Percentiles rank a stretch among this genome's conserved stretches.
Evolutionary conservation across 2,888 invertebrate species (phyloP).

Genomic region (Zaprionus bogoriensis): DNA sequence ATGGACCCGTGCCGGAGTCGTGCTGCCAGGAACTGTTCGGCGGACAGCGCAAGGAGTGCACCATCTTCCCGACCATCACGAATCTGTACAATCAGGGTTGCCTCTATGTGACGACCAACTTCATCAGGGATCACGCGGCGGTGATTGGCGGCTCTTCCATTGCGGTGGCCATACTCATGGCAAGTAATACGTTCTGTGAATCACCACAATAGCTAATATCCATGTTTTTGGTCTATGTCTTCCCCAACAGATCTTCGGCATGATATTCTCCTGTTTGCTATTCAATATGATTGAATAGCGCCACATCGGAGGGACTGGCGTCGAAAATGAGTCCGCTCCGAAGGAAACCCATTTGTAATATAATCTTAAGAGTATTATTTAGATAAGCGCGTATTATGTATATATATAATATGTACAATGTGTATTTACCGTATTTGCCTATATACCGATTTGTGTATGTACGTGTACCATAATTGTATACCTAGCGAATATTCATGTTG

Average conservation of each 20-base stretch:
- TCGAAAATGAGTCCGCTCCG: not conserved
- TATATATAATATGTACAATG: constrained; percentile 5
- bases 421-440: not conserved
- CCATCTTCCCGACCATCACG: constrained; percentile 79
- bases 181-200: constrained; percentile 80
- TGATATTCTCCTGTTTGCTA: constrained; percentile 92
- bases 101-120: constrained; percentile 87
- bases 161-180: constrained; percentile 93
- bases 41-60: constrained; percentile 82
- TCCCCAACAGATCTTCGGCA: constrained; percentile 89
- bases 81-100: constrained; percentile 89
- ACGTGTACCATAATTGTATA: not conserved
- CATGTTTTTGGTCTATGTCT: too few relatives aligned
- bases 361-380: constrained; percentile 63
- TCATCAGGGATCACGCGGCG: constrained; percentile 90
- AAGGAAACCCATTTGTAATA: constrained; percentile 37
- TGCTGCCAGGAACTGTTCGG: constrained; percentile 88
- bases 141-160: constrained; percentile 92
- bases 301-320: constrained; percentile 21
- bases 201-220: not conserved
- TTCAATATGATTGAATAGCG: constrained; percentile 91
- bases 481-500: constrained; percentile 33
- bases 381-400: constrained; percentile 22
- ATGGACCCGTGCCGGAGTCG: constrained; percentile 88
- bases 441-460: not conserved